A percentile compares a stretch with the other conserved stretches of the same genome.
phyloP scores from a whole-genome alignment of 2,797 vertebrate species.

The Tenualosa ilisha region DNA sequence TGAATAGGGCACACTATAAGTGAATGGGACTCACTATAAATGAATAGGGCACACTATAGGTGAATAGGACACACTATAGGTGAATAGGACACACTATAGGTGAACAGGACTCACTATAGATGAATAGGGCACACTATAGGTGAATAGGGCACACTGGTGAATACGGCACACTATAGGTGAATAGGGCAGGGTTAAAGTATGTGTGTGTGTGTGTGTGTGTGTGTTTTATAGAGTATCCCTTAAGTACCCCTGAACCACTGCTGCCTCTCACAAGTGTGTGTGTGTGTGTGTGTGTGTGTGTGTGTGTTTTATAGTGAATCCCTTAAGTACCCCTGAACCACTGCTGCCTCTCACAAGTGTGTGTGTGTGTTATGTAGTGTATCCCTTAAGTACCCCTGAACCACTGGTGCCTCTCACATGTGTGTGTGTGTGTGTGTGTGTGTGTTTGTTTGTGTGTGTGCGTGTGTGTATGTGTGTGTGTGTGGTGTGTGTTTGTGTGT shows the following conservation, averaged over 20 bases:
- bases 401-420: conserved; percentile 99
- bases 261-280: conserved; percentile 95
- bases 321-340: conserved; percentile 98
- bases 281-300: background rate
- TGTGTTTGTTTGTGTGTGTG: background rate
- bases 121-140: background rate
- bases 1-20: background rate
- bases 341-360: conserved; percentile 86
- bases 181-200: background rate
- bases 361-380: conserved; percentile 73
- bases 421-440: too few relatives aligned
- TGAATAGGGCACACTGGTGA: background rate
- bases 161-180: background rate
- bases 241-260: conserved; percentile 99
- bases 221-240: conserved; percentile 88
- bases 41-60: background rate
- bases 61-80: background rate
- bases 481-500: too few relatives aligned
- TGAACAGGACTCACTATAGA: background rate
- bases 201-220: background rate
- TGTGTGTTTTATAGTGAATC: conserved; percentile 80
- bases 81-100: background rate
- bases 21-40: too few relatives aligned
- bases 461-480: conserved; percentile 63
- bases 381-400: conserved; percentile 98